phyloP scores from a whole-genome alignment of 2,888 invertebrate species.

The Stenchaetothrips biformis region DNA sequence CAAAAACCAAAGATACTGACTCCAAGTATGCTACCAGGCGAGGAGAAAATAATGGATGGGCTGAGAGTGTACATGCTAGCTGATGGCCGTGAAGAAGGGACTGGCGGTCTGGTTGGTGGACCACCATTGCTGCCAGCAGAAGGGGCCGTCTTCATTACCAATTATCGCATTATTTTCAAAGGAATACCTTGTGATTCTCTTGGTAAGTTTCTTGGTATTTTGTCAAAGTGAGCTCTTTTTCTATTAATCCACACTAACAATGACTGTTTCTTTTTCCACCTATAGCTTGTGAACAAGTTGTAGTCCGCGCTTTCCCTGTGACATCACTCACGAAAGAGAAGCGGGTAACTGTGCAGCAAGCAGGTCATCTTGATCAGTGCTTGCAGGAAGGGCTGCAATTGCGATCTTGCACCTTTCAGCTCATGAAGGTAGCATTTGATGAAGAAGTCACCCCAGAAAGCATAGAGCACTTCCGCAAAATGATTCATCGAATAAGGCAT shows the following conservation, averaged over 20 bases:
- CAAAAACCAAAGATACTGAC: slow-evolving; percentile 93
- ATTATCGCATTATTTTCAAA: slow-evolving; percentile 93
- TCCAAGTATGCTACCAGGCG: slow-evolving; percentile 83
- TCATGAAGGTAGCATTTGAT: slow-evolving; percentile 76
- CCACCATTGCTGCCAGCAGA: slow-evolving; percentile 84
- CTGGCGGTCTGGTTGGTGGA: slow-evolving; percentile 56
- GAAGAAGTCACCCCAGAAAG: slow-evolving; percentile 90
- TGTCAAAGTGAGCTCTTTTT: slow-evolving; percentile 22
- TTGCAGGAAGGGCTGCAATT: slow-evolving; percentile 89
- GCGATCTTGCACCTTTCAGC: slow-evolving; percentile 73
- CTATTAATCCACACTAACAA: neutral
- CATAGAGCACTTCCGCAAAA: slow-evolving; percentile 80
- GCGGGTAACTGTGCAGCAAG: slow-evolving; percentile 78
- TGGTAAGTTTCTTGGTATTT: slow-evolving; percentile 52
- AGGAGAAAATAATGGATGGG: slow-evolving; percentile 80
- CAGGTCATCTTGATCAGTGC: slow-evolving; percentile 85
- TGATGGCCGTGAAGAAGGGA: slow-evolving; percentile 82
- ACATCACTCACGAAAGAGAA: slow-evolving; percentile 94
- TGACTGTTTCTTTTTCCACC: slow-evolving; percentile 28
- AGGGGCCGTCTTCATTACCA: slow-evolving; percentile 94
- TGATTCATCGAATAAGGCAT: slow-evolving; percentile 77
- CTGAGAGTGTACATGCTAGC: slow-evolving; percentile 83
- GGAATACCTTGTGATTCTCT: slow-evolving; percentile 94
- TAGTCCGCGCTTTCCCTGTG: slow-evolving; percentile 88
- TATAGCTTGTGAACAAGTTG: slow-evolving; percentile 72